Percentiles rank a stretch among this genome's conserved stretches.
These are phyloP conservation scores for Coronaproctus castanopsis DNA, from an alignment of 2,888 invertebrate species.

Conservation along the genomic window DNA sequence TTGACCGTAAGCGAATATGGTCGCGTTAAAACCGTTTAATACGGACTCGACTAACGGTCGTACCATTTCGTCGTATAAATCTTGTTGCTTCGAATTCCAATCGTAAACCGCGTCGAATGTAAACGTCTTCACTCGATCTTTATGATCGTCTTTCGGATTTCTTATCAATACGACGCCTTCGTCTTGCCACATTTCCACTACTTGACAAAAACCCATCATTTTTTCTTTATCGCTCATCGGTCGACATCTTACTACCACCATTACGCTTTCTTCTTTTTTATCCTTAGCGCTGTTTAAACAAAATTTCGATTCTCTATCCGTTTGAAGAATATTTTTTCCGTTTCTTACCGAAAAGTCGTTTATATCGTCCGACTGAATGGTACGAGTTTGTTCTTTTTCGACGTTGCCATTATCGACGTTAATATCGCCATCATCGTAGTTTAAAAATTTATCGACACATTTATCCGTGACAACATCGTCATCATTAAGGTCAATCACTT, in stretches of 20 bases:
- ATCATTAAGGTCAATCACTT: too few relatives aligned
- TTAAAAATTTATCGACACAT: too few relatives aligned
- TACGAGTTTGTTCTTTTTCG: too few relatives aligned
- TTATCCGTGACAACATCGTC: too few relatives aligned
- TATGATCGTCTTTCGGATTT: constrained; percentile 51
- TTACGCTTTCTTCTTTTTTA: constrained; percentile 57
- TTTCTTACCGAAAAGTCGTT: too few relatives aligned
- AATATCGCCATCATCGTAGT: too few relatives aligned
- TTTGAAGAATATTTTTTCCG: too few relatives aligned
- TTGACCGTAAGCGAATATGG: constrained; percentile 98
- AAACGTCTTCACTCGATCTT: constrained; percentile 72
- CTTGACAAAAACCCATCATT: constrained; percentile 45
- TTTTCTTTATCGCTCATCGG: constrained; percentile 80
- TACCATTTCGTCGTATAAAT: constrained; percentile 89
- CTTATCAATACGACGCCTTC: constrained; percentile 77
- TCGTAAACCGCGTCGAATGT: constrained; percentile 97
- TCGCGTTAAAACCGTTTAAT: constrained; percentile 93
- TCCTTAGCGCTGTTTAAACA: constrained; percentile 1
- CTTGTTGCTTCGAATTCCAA: constrained; percentile 67
- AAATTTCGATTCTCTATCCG: too few relatives aligned
- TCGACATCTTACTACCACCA: constrained; percentile 90
- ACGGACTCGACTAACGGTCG: constrained; percentile 86
- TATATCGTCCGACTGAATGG: too few relatives aligned
- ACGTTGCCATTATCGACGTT: too few relatives aligned
- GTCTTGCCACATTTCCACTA: constrained; percentile 62